These are phyloP conservation scores for Hypanus sabinus DNA, from an alignment of 2,113 vertebrate species.

Conservation along the genomic window DNA sequence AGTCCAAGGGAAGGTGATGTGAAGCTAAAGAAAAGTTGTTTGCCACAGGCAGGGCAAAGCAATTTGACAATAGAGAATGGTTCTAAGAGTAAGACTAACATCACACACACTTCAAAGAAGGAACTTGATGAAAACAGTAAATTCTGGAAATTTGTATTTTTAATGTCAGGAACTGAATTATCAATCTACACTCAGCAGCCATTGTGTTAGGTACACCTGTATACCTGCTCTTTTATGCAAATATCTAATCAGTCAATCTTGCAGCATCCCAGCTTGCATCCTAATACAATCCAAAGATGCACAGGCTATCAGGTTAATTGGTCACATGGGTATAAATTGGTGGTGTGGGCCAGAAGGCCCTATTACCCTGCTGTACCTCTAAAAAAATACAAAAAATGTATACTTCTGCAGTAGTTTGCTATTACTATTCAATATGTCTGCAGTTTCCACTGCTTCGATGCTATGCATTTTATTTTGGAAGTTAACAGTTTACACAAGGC, in stretches of 20 bases:
- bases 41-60: background rate
- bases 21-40: background rate
- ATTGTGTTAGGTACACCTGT: no score
- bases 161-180: background rate
- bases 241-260: no score
- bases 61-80: background rate
- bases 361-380: no score
- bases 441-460: background rate
- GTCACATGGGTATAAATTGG: no score
- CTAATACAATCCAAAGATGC: no score
- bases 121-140: no score
- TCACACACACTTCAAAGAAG: background rate
- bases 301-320: no score
- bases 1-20: background rate
- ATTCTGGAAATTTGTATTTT: background rate
- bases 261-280: no score
- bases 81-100: background rate
- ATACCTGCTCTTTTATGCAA: no score
- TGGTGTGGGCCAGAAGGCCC: no score
- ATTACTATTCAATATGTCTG: background rate
- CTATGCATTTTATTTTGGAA: background rate
- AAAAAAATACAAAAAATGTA: no score
- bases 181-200: no score
- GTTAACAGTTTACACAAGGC: background rate
- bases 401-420: background rate